Evolutionary conservation across 2,888 invertebrate species (phyloP), one percentile per base, ranked within the genome.

Genomic region (Sceliomorpha sp.): DNA sequence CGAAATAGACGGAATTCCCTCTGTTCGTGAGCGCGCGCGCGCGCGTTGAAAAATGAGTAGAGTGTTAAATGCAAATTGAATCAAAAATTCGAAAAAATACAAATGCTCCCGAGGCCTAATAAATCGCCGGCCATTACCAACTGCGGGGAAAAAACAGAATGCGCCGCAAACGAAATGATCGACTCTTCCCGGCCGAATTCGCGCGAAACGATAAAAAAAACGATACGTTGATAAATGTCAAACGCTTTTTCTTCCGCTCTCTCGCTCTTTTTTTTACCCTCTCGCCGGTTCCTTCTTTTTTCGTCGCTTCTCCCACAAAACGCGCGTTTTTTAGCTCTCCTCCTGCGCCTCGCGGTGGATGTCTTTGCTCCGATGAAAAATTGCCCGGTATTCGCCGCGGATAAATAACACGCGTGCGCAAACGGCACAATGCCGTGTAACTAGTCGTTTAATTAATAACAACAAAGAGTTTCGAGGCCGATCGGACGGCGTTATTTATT

Each of bases 51-150:
- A 69, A 69, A 69, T 63, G 69, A 69, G 69, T 47, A 40, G 53
- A 58, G 58, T 69, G 63, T 69, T 51, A 69, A 69, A 69, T 53
- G 69, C 69, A 69, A 69, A 69, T 69, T 62, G 58, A 69, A 69
- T 69, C 58, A 63, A 69, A 69, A 63, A 45, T 69, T 69, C 53
- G 63, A 37, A 58, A 63, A 60, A 32, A 53, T 53, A 56, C 32
- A 39, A 45, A 59, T 40, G 48, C 37, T n/a, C 12, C 4, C 1
- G 13, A 26, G 39, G 17, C 39, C 44, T 63, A 53, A 69, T 59
- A 58, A 69, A 69, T 63, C 24, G 58, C 69, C 40, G 53, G 42
- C 32, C 48, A 69, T 69, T 69, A 69, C 42, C 58, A 40, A 26
- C 31, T 10, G n/a, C 9, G 24, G 44, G 13, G n/a, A 20, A 14